These are phyloP conservation scores for Phrynocephalus guinanensis DNA, from an alignment of 2,797 vertebrate species.

Conservation along the genomic window DNA sequence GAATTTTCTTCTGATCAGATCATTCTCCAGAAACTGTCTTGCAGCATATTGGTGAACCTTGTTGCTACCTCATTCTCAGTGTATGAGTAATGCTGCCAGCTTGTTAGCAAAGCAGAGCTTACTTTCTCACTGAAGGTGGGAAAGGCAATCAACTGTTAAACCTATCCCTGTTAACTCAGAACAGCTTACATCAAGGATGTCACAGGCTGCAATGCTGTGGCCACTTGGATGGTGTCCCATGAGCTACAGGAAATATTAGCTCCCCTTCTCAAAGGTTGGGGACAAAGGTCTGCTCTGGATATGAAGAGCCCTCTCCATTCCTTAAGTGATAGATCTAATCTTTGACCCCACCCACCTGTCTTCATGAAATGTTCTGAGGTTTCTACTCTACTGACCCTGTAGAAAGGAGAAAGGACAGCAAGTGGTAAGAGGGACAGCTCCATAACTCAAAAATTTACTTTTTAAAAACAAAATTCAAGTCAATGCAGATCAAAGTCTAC, in stretches of 20 bases:
- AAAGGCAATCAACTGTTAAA: not conserved
- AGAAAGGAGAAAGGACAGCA: too few species aligned
- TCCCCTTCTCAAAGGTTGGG: too few species aligned
- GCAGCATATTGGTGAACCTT: not conserved
- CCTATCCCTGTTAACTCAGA: not conserved
- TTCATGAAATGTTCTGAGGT: too few species aligned
- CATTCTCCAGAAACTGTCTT: not conserved
- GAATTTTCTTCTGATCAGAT: not conserved
- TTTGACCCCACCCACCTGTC: too few species aligned
- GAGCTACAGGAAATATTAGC: not conserved
- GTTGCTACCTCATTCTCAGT: not conserved
- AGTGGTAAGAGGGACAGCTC: too few species aligned
- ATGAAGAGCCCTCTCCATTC: too few species aligned
- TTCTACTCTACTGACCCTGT: too few species aligned
- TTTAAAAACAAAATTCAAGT: too few species aligned
- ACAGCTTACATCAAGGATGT: not conserved
- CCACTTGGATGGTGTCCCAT: not conserved
- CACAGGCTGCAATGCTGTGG: not conserved
- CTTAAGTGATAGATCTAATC: too few species aligned
- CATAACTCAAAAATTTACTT: too few species aligned
- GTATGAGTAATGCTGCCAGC: not conserved
- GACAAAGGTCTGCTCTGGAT: too few species aligned
- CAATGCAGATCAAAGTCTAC: too few species aligned
- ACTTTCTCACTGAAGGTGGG: not conserved
- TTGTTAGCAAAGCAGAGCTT: conserved; percentile 5